Evolutionary conservation across 2,113 vertebrate genomes (phyloP), one percentile per base, ranked within the genome.

Genomic region (Sisor rabdophorus): DNA sequence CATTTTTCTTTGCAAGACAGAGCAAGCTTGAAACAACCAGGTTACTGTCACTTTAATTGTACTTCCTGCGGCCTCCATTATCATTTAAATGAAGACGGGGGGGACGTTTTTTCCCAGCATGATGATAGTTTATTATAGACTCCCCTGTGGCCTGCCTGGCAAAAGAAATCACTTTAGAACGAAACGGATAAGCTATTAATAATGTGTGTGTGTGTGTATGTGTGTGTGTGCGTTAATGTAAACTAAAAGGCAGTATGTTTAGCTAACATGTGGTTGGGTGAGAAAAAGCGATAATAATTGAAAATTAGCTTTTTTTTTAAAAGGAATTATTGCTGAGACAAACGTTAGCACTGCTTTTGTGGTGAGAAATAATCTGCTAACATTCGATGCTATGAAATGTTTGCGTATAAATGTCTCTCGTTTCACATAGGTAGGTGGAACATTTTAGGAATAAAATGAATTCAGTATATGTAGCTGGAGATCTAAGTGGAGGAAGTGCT

Each of bases 31-130:
- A 78, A 77, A 79, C 77, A 76, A 71, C 73, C 73, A 76, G 77
- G 77, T 78, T 60, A 75, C 77, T 76, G 80, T 82, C 80, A 61
- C 47, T 73, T 79, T 79, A 82, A 82, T 79, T 79, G 77, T 20
- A 74, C 71, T 76, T 76, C 77, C 65, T 72, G 68, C 17, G 54
- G 77, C 68, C 63, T 63, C 76, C 64, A 76, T 79, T 79, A 82
- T 82, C 77, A 79, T 82, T 76, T 82, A 69, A 76, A 82, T 79
- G 58, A 63, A 76, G 60, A 75, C 28, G 32, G 47, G 56, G 20
- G 68, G 52, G 40, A 76, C 28, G 58, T 79, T 76, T 70, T 44
- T 56, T 55, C 60, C 36, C 63, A 56, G 58, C 75, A 68, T 28
- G 40, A 36, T 65, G 56, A 69, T 52, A 11, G 44, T 63, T 67